Conservation (phyloP, 2,113 vertebrate species). For the Neoarius graeffei region DNA sequence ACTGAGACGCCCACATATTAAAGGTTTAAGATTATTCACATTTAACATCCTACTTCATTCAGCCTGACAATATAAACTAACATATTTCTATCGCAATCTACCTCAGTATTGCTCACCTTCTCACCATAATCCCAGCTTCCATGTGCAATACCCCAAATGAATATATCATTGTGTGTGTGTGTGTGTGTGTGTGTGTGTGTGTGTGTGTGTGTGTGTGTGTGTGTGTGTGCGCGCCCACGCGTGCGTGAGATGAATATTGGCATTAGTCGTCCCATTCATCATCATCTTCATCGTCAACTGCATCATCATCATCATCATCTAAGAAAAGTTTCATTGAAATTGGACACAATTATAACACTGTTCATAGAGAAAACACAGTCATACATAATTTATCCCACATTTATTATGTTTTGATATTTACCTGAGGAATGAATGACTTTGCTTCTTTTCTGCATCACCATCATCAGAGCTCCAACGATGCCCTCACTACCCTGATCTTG, state of each 20-base stretch:
- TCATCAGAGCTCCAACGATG: conserved; percentile 78
- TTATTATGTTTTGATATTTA: conserved; percentile 44
- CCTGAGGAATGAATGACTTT: conserved; percentile 80
- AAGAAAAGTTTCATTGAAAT: conserved; percentile 13
- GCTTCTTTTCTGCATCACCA: conserved; percentile 82
- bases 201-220: background rate
- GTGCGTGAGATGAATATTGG: background rate
- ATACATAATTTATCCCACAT: background rate
- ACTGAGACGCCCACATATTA: background rate
- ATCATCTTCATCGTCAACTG: conserved; percentile 73
- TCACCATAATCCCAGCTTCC: background rate
- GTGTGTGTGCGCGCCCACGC: background rate
- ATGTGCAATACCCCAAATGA: no score
- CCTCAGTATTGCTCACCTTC: background rate
- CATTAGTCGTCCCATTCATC: conserved; percentile 79
- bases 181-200: background rate
- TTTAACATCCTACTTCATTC: background rate
- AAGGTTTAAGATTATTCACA: background rate
- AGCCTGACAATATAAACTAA: background rate
- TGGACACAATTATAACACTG: background rate
- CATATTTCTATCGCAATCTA: background rate
- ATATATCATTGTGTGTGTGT: background rate
- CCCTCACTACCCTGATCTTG: conserved; percentile 65
- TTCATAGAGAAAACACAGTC: background rate
- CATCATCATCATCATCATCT: conserved; percentile 77